These are phyloP conservation scores for Portunus trituberculatus DNA, from an alignment of 1,140 invertebrate species.

Conservation along the genomic window DNA sequence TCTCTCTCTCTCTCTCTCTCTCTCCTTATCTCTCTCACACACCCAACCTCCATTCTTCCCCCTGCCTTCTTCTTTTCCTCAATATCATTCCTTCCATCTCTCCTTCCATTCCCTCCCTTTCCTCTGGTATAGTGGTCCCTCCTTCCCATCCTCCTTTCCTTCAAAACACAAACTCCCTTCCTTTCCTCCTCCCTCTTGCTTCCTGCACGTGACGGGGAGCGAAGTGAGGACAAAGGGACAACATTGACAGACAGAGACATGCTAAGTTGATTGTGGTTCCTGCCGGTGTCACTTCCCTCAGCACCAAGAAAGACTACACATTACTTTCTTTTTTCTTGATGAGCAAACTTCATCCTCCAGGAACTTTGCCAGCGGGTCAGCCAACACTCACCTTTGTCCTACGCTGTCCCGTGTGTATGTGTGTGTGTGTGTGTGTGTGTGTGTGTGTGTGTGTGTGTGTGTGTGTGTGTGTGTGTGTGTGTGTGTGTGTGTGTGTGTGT, in stretches of 20 bases:
- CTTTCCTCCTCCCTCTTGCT: not conserved
- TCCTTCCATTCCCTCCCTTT: not conserved
- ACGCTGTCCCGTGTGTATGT: not conserved
- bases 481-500: no score
- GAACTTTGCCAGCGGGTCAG: not conserved
- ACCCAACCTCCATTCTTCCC: not conserved
- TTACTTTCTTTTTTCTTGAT: not conserved
- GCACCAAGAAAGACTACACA: not conserved
- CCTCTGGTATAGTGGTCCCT: not conserved
- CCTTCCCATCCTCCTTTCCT: not conserved
- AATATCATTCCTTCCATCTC: not conserved
- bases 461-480: no score
- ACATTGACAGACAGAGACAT: no score
- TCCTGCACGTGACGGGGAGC: no score
- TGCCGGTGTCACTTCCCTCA: not conserved
- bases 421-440: slow-evolving; percentile 54
- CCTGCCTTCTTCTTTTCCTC: not conserved
- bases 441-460: slow-evolving; percentile 26
- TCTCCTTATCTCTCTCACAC: not conserved
- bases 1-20: not conserved
- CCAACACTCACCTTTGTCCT: not conserved
- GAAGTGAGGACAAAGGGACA: no score
- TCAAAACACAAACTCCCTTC: not conserved
- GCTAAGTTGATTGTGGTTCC: not conserved
- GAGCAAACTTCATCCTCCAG: not conserved